phyloP scores from a whole-genome alignment of 2,797 vertebrate genomes.

The Falco columbarius region DNA sequence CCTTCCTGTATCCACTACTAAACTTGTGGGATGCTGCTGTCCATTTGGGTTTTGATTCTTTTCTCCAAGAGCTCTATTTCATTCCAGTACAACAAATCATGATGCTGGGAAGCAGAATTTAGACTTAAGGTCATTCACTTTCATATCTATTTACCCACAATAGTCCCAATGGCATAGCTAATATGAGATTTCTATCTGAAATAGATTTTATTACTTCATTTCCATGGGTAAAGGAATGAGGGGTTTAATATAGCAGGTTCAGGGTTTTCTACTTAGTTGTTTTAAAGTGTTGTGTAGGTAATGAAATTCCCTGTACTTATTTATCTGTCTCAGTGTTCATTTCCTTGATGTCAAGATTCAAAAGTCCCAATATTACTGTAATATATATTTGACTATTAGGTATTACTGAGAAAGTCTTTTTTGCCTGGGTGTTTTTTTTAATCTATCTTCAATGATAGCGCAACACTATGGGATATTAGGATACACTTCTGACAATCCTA shows the following conservation, averaged over 20 bases:
- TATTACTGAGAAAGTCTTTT: not conserved
- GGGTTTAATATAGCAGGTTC: not conserved
- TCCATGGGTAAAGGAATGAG: not conserved
- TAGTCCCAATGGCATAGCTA: not conserved
- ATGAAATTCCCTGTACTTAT: not conserved
- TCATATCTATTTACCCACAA: not conserved
- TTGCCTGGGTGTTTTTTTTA: not conserved
- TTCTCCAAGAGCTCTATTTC: not conserved
- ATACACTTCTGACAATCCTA: not conserved
- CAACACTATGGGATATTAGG: not conserved
- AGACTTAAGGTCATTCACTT: not conserved
- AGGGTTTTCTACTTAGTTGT: not conserved
- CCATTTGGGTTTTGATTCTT: not conserved
- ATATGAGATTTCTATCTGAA: not conserved
- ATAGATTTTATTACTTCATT: not conserved
- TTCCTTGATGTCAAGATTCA: not conserved
- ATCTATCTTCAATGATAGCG: not conserved
- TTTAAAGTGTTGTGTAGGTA: conserved; percentile 16
- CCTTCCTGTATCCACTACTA: not conserved
- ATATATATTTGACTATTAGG: conserved; percentile 1
- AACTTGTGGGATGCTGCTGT: not conserved
- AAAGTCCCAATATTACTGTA: not conserved
- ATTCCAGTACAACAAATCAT: not conserved
- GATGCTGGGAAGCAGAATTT: not conserved
- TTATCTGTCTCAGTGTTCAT: not conserved